Conservation (phyloP, 2,888 invertebrate species). For the Linnaemya tessellans region DNA sequence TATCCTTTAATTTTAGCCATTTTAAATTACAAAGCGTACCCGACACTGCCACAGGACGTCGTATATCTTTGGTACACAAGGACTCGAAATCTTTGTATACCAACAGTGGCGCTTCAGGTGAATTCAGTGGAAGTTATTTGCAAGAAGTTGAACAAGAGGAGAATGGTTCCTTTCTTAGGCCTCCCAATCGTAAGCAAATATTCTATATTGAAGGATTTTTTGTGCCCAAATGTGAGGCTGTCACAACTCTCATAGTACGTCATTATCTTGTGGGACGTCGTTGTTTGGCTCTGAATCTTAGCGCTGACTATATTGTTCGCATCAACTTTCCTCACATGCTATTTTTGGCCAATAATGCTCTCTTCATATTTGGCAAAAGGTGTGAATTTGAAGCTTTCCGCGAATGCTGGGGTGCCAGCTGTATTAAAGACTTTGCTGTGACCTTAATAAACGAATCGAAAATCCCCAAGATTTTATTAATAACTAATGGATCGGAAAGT, state of each 20-base stretch:
- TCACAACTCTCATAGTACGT: conserved; percentile 83
- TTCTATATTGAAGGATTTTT: conserved; percentile 86
- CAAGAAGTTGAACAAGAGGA: conserved; percentile 74
- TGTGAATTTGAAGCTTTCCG: conserved; percentile 84
- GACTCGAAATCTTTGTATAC: conserved; percentile 84
- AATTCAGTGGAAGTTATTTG: conserved; percentile 80
- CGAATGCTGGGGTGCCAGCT: conserved; percentile 75
- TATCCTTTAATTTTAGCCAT: conserved; percentile 10
- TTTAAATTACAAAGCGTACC: conserved; percentile 78
- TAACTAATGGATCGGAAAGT: conserved; percentile 86
- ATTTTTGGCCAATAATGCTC: conserved; percentile 83
- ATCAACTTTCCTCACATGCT: conserved; percentile 81
- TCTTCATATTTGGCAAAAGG: conserved; percentile 85
- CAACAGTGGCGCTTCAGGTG: conserved; percentile 84
- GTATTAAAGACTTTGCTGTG: conserved; percentile 74
- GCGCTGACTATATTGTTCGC: conserved; percentile 84
- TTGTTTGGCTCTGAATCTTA: conserved; percentile 84
- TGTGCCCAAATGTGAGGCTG: conserved; percentile 83
- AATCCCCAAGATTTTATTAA: conserved; percentile 83
- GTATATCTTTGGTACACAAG: conserved; percentile 83
- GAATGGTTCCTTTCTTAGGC: conserved; percentile 74
- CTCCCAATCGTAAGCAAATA: conserved; percentile 79
- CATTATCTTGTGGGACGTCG: conserved; percentile 81
- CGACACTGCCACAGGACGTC: conserved; percentile 83
- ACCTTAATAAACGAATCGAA: conserved; percentile 66